Conservation (phyloP, 2,888 invertebrate genomes). For the Coronaproctus castanopsis region DNA sequence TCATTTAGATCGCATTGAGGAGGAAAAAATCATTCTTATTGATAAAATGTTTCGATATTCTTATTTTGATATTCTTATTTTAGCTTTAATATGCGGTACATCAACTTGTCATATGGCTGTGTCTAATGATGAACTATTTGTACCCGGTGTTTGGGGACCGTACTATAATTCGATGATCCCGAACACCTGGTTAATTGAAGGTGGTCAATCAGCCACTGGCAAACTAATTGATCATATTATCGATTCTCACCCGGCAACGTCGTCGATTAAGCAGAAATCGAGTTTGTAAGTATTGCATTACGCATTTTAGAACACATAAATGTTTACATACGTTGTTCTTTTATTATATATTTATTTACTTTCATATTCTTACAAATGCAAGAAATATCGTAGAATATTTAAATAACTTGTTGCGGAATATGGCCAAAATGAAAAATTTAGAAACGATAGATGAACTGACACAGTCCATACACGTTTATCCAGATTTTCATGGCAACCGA, state of each 20-base stretch:
- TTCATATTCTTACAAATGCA: neutral
- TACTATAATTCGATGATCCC: constrained; percentile 78
- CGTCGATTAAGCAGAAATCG: neutral
- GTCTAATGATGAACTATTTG: constrained; percentile 43
- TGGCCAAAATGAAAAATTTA: constrained; percentile 34
- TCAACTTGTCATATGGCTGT: constrained; percentile 91
- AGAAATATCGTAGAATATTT: constrained; percentile 52
- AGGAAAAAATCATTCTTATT: too few species aligned
- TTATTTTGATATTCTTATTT: too few species aligned
- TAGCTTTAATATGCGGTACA: constrained; percentile 75
- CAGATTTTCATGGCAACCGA: constrained; percentile 90
- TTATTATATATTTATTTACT: neutral
- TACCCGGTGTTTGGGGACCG: constrained; percentile 85
- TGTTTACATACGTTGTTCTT: neutral
- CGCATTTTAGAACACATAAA: neutral
- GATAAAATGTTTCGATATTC: too few species aligned
- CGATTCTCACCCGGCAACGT: constrained; percentile 52
- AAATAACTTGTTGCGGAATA: constrained; percentile 36
- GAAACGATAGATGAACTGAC: constrained; percentile 44
- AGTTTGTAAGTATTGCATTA: neutral
- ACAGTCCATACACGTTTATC: constrained; percentile 69
- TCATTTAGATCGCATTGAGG: too few species aligned
- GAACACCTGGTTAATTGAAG: constrained; percentile 70
- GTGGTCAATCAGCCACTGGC: constrained; percentile 84
- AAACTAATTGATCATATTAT: constrained; percentile 70